A percentile compares a stretch with the other conserved stretches of the same genome.
Evolutionary conservation across 2,888 invertebrate species (phyloP).

Genomic region (Gortyna flavago): DNA sequence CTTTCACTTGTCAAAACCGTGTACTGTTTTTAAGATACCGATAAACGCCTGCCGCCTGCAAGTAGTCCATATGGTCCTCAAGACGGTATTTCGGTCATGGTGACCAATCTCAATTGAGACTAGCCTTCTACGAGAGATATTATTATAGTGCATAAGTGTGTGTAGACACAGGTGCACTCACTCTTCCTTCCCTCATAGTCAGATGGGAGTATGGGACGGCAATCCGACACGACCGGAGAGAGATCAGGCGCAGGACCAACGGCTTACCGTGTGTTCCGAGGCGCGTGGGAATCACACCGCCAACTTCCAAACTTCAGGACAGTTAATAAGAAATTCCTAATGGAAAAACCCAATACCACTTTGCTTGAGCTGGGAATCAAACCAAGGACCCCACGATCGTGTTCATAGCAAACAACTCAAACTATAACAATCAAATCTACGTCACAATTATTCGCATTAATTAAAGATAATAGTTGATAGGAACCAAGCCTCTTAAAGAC

Average conservation of each 20-base stretch:
- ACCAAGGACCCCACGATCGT: not conserved
- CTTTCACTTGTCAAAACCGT: conserved; percentile 22
- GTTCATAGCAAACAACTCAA: not conserved
- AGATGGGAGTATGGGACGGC: not conserved
- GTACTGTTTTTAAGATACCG: not conserved
- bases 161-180: not conserved
- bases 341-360: not conserved
- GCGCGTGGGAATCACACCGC: not conserved
- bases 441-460: conserved; percentile 37
- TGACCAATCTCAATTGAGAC: not conserved
- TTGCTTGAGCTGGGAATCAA: not conserved
- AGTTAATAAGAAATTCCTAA: not conserved
- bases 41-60: not conserved
- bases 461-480: conserved; percentile 35
- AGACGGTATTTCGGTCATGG: not conserved
- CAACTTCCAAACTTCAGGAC: not conserved
- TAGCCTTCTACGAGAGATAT: not conserved
- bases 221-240: not conserved
- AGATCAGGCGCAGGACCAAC: not conserved
- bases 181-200: not conserved
- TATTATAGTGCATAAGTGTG: not conserved
- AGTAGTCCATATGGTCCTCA: not conserved
- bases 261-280: not conserved
- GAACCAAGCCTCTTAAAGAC: conserved; percentile 18
- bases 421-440: not conserved